Evolutionary conservation across 2,797 vertebrate species (phyloP), one percentile per base, ranked within the genome.

Genomic region (Spatula clypeata): DNA sequence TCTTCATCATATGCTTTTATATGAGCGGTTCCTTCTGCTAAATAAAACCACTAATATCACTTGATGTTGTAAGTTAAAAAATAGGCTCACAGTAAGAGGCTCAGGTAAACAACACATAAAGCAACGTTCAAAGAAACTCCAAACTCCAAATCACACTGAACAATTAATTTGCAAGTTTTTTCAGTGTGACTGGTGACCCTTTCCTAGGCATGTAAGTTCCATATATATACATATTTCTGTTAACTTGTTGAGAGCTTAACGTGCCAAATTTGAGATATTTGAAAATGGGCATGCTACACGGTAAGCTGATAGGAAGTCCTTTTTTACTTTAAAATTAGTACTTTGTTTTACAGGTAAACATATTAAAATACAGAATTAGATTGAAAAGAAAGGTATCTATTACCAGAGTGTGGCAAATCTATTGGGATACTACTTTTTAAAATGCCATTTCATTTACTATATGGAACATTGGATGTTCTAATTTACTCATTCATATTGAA

Each of bases 1-100:
- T 99, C 99, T 96, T 99, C 99, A 82, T 99, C 99, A 32, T 99
- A 99, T 51, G 98, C 99, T 98, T 99, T 99, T 72, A 99, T 96
- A 55, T 97, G 98, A 32, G 98, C 83, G 21, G 98, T 93, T 89
- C 98, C 98, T 97, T 99, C 98, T 97, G 98, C 99, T 99, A 88
- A 96, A 94, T 76, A 91, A 93, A 97, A 91, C 1, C 77, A 80
- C 17, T 60, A 60, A 69, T 14, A 79, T 73, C 13, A 79, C 38
- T 79, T 65, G 18, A 54, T 20, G 27, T 24, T 21, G 0, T 18
- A 49, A 88, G 49, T 58, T 36, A 64, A 69, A 69, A 21, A 54
- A 71, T 29, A 54, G 4, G 7, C 1, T 58, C n/a, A 31, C 4
- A 61, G 1, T 51, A 72, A 79, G n/a, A 82, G 9, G 26, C 24